Conservation (phyloP, 2,797 vertebrate genomes). For the Notolabrus celidotus region DNA sequence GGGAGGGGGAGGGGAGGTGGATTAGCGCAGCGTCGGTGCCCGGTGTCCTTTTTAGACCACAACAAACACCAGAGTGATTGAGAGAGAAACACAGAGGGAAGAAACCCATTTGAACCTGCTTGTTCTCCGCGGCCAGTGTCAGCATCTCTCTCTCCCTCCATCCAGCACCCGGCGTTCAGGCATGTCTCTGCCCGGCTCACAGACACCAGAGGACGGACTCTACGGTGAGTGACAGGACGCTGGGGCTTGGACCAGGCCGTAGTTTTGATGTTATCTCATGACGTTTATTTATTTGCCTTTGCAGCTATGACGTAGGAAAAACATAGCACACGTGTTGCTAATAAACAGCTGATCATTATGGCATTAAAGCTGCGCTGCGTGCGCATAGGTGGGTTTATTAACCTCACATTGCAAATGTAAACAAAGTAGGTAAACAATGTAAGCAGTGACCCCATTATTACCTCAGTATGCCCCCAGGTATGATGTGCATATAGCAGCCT, state of each 20-base stretch:
- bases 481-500: slow-evolving; percentile 6
- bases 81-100: slow-evolving; percentile 32
- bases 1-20: slow-evolving; percentile 30
- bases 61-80: slow-evolving; percentile 61
- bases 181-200: slow-evolving; percentile 80
- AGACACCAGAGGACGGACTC: slow-evolving; percentile 80
- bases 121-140: slow-evolving; percentile 56
- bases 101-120: slow-evolving; percentile 49
- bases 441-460: not conserved
- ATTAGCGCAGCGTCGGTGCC: slow-evolving; percentile 68
- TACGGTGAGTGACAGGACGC: slow-evolving; percentile 73
- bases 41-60: slow-evolving; percentile 51
- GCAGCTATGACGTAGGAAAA: not conserved
- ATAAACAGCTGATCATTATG: not conserved
- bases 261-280: slow-evolving; percentile 1
- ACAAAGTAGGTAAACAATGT: slow-evolving; percentile 12
- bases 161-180: slow-evolving; percentile 16
- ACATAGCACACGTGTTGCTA: not conserved
- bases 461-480: slow-evolving; percentile 3
- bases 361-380: not conserved
- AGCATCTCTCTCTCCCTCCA: slow-evolving; percentile 46
- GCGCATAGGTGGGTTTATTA: not conserved
- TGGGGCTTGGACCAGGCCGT: not conserved
- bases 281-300: slow-evolving; percentile 5
- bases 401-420: slow-evolving; percentile 13